Evolutionary conservation across 2,113 vertebrate genomes (phyloP), one percentile per base, ranked within the genome.

Genomic region (Probosciger aterrimus): DNA sequence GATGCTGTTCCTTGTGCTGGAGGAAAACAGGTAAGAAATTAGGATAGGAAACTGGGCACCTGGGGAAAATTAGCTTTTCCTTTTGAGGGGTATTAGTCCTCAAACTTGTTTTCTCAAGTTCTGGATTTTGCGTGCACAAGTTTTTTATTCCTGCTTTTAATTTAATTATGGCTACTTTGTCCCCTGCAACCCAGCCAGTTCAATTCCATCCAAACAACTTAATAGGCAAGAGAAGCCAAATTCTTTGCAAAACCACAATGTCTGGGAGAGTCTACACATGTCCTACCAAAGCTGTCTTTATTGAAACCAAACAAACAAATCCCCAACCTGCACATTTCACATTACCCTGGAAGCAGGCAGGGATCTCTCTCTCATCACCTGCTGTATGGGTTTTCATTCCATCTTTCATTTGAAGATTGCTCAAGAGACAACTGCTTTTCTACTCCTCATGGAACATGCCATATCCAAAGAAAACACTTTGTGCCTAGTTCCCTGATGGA

Each of bases 241-340:
- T 93, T 47, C 92, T 95, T 94, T 84, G 90, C 79, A 92, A 93
- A 90, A 93, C 88, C 85, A 70, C 69, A 88, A 43, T 28, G 83
- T 86, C 96, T 90, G 35, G 76, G 35, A 78, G 64, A 82, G 75
- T 37, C 85, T 65, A 62, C 82, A 46, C 2, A 18, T 28, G 78
- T 70, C 83, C 82, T 50, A 65, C 39, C n/a, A 39, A 63, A 79
- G 41, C 44, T 79, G 43, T 16, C 50, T 37, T 73, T 35, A 65
- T 62, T 82, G 35, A 89, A 90, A 67, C 19, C 71, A 93, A 86
- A 4, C 35, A 23, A 82, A 6, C 11, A 43, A 70, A 62, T 1
- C 13, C 52, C 49, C 65, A n/a, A 50, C 28, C 5, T 41, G 67
- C n/a, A 67, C 74, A 7, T 50, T 60, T 75, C 49, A 0, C 67